Conservation (phyloP, 2,888 invertebrate species). For the Nipponacmea schrenckii region DNA sequence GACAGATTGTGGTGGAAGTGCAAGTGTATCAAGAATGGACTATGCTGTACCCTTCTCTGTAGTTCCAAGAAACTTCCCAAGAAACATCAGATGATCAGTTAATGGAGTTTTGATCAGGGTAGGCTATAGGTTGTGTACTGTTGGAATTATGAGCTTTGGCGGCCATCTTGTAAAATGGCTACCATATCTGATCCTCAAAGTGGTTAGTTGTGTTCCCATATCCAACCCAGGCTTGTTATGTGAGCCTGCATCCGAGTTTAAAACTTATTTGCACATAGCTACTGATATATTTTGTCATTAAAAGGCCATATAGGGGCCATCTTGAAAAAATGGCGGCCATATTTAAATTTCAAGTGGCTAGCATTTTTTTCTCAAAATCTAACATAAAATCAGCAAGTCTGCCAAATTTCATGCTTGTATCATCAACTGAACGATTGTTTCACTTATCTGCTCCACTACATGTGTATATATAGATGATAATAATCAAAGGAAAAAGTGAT, state of each 20-base stretch:
- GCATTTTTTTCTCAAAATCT: not conserved
- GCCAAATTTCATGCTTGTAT: conserved; percentile 15
- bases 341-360: conserved; percentile 6
- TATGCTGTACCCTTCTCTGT: too few species aligned
- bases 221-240: too few species aligned
- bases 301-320: not conserved
- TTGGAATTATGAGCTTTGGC: too few species aligned
- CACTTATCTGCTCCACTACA: not conserved
- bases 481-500: not conserved
- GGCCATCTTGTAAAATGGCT: conserved; percentile 8
- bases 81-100: too few species aligned
- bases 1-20: conserved; percentile 13
- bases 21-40: too few species aligned
- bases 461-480: not conserved
- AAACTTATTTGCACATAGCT: too few species aligned
- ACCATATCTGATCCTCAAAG: too few species aligned
- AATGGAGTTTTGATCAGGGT: too few species aligned
- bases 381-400: not conserved
- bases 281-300: not conserved
- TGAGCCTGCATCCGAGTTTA: too few species aligned
- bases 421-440: not conserved
- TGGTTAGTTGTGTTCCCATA: too few species aligned
- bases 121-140: too few species aligned
- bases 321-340: conserved; percentile 5
- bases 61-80: too few species aligned